phyloP scores from a whole-genome alignment of 2,888 invertebrate genomes.

The Agrochola lota region DNA sequence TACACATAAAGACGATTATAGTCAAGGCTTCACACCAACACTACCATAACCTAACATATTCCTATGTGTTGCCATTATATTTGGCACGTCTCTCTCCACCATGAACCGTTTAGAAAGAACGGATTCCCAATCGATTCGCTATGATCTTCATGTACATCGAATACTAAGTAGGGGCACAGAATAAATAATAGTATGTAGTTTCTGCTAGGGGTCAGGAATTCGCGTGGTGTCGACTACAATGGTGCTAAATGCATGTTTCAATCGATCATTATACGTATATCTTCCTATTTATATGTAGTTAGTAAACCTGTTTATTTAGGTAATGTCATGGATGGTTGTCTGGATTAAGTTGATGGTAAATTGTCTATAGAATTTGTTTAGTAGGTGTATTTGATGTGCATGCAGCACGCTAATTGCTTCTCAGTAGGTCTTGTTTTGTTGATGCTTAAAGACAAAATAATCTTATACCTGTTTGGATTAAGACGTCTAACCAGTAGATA shows the following conservation, averaged over 20 bases:
- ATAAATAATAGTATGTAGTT: not conserved
- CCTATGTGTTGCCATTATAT: slow-evolving; percentile 6
- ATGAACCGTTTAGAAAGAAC: slow-evolving; percentile 60
- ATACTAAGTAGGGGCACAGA: slow-evolving; percentile 50
- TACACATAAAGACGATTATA: not conserved
- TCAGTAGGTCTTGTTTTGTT: not conserved
- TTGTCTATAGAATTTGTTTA: slow-evolving; percentile 18
- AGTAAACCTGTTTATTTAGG: slow-evolving; percentile 41
- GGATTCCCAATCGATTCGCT: slow-evolving; percentile 45
- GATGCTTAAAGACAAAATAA: not conserved
- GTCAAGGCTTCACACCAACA: not conserved
- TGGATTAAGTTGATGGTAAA: slow-evolving; percentile 24
- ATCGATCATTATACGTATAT: slow-evolving; percentile 33
- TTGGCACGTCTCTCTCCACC: slow-evolving; percentile 28
- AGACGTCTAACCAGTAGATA: not conserved
- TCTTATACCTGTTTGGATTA: not conserved
- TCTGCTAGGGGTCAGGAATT: slow-evolving; percentile 42
- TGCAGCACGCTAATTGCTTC: slow-evolving; percentile 7
- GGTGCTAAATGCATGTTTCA: slow-evolving; percentile 47
- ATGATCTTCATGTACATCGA: slow-evolving; percentile 41
- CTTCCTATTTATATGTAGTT: slow-evolving; percentile 10
- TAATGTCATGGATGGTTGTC: slow-evolving; percentile 45
- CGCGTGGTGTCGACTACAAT: slow-evolving; percentile 56
- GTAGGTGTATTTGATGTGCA: slow-evolving; percentile 15
- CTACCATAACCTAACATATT: slow-evolving; percentile 20